Conservation (phyloP, 2,113 vertebrate species). For the Mionectes macconnelli region DNA sequence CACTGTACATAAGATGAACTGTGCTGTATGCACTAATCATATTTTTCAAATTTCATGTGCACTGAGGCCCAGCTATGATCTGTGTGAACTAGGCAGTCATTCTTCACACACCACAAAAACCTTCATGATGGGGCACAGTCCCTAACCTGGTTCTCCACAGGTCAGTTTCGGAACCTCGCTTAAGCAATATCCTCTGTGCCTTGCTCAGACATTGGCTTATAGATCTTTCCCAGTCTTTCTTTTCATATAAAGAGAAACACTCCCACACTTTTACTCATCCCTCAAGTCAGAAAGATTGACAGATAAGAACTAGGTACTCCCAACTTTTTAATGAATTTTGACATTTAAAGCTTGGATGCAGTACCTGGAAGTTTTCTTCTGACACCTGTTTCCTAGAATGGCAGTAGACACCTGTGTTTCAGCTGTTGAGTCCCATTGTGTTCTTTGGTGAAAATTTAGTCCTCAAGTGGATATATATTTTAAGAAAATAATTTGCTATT, state of each 20-base stretch:
- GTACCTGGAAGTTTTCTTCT: neutral
- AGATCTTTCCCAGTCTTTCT: neutral
- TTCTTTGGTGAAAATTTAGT: neutral
- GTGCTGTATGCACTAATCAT: neutral
- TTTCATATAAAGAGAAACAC: neutral
- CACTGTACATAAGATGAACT: fast-evolving
- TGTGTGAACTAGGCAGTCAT: neutral
- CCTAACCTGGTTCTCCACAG: neutral
- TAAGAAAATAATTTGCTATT: neutral
- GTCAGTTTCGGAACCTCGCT: neutral
- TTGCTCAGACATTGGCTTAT: neutral
- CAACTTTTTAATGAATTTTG: neutral
- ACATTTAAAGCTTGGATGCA: neutral
- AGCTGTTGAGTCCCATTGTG: neutral
- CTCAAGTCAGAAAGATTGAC: neutral
- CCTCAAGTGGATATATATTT: neutral
- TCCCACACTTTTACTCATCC: neutral
- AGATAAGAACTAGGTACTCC: neutral
- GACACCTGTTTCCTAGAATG: neutral
- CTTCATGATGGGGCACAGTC: neutral
- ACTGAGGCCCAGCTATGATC: neutral
- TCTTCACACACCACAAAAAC: neutral
- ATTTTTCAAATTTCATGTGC: neutral
- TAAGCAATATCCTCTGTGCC: neutral
- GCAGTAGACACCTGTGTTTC: neutral